Conservation (phyloP, 1,140 invertebrate species). For the Penaeus chinensis region DNA sequence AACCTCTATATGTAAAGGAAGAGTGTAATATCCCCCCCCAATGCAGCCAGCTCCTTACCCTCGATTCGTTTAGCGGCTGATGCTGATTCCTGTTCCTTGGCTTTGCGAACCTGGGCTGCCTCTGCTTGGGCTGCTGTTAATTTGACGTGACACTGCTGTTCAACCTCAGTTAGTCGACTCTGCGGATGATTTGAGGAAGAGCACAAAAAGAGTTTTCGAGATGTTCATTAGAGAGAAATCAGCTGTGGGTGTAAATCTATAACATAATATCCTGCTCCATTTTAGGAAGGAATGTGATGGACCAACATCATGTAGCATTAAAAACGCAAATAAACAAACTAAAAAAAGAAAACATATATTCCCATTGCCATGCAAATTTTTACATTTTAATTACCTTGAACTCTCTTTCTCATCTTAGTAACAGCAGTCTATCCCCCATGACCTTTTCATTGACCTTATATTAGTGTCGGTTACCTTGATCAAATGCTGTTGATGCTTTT, state of each 20-base stretch:
- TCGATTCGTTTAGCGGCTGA: constrained; percentile 19
- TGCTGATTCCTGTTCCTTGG: constrained; percentile 27
- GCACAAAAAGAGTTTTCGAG: background rate
- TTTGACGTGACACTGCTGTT: constrained; percentile 46
- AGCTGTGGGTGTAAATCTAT: too few species aligned
- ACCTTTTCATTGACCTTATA: background rate
- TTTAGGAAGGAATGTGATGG: too few species aligned
- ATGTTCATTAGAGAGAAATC: too few species aligned
- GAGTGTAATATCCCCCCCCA: too few species aligned
- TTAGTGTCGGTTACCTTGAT: constrained; percentile 19
- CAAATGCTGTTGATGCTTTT: constrained; percentile 38
- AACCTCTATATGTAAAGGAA: too few species aligned
- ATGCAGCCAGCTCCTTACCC: background rate
- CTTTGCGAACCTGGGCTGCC: constrained; percentile 27
- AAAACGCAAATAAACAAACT: too few species aligned
- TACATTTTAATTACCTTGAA: background rate
- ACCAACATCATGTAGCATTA: too few species aligned
- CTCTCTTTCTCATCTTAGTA: background rate
- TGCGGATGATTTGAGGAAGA: background rate
- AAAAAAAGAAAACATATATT: too few species aligned
- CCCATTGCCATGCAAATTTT: too few species aligned
- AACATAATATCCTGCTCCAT: too few species aligned
- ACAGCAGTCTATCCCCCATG: background rate
- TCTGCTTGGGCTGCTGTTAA: constrained; percentile 34
- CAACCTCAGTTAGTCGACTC: constrained; percentile 47